Evolutionary conservation across 1,140 invertebrate species (phyloP).

Genomic region (Heliconius eleuchia): DNA sequence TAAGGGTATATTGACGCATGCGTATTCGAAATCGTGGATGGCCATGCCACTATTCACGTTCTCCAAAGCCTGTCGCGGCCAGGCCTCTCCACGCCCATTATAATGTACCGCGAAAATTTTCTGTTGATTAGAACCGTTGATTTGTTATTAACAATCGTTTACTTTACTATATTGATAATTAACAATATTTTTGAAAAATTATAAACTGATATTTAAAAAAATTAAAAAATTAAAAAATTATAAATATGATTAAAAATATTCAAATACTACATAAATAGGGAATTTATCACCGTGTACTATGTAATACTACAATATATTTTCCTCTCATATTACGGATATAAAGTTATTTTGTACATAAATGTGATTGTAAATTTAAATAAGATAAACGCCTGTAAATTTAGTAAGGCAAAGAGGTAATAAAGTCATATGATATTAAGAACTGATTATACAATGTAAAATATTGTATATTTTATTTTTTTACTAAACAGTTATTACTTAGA

Average conservation of each 20-base stretch:
- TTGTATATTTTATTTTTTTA: too few relatives aligned
- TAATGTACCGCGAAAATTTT: not conserved
- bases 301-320: too few relatives aligned
- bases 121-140: not conserved
- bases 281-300: too few relatives aligned
- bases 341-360: too few relatives aligned
- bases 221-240: too few relatives aligned
- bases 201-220: too few relatives aligned
- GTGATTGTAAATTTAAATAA: too few relatives aligned
- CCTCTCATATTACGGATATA: too few relatives aligned
- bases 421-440: not conserved
- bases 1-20: constrained; percentile 61
- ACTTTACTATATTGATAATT: not conserved
- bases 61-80: constrained; percentile 36
- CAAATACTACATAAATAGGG: too few relatives aligned
- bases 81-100: constrained; percentile 30
- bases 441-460: not conserved
- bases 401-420: constrained; percentile 7
- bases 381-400: not conserved
- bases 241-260: too few relatives aligned
- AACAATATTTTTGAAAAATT: too few relatives aligned
- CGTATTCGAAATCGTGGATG: constrained; percentile 35
- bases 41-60: constrained; percentile 36
- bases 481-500: too few relatives aligned
- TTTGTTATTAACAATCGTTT: not conserved